Evolutionary conservation across 2,113 vertebrate species (phyloP).

Genomic region (Oncorhynchus gorbuscha): DNA sequence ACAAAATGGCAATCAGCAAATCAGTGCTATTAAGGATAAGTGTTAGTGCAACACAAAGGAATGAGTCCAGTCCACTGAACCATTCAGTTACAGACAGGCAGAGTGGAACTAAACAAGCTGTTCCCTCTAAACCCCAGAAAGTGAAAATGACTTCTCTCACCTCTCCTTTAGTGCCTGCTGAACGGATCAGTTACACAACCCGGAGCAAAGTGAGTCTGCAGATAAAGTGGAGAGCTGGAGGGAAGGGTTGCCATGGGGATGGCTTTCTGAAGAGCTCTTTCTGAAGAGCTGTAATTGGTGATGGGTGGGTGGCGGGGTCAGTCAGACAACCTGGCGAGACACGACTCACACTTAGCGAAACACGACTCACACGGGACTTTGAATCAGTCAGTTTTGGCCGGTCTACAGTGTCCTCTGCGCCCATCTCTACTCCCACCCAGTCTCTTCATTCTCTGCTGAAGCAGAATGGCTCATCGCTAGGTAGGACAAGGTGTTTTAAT

Average conservation of each 20-base stretch:
- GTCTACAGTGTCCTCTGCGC: neutral
- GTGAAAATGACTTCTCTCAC: neutral
- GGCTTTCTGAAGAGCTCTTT: neutral
- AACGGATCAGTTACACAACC: neutral
- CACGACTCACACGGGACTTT: neutral
- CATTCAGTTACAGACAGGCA: neutral
- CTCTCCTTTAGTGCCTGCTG: neutral
- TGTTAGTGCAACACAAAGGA: too few species aligned
- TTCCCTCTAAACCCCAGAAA: neutral
- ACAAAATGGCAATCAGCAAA: too few species aligned
- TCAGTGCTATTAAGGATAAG: neutral
- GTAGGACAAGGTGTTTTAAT: too few species aligned
- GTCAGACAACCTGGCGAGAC: neutral
- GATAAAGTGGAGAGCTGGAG: neutral
- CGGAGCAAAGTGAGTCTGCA: neutral
- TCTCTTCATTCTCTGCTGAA: neutral
- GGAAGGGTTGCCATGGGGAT: constrained; percentile 1
- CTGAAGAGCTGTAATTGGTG: constrained; percentile 7
- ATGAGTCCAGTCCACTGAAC: too few species aligned
- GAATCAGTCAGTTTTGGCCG: neutral
- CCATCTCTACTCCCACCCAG: neutral
- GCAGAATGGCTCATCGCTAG: too few species aligned
- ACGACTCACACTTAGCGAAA: neutral
- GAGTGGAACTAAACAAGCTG: neutral
- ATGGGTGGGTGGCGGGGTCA: neutral